phyloP scores from a whole-genome alignment of 2,113 vertebrate genomes.

The Pollimyrus isidori region DNA sequence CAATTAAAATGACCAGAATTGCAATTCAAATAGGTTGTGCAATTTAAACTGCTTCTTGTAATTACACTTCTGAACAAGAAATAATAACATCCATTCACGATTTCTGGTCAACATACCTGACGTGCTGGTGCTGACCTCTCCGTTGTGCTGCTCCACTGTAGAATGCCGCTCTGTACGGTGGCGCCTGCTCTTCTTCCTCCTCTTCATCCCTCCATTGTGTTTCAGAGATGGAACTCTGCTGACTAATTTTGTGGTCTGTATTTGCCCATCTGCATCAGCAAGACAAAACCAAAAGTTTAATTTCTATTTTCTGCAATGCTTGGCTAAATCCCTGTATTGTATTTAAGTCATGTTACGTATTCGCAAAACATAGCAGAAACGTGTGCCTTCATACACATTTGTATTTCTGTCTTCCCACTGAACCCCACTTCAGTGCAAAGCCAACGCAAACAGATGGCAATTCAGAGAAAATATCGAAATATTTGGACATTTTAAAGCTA shows the following conservation, averaged over 20 bases:
- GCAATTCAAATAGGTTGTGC: background rate
- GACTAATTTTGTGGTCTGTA: slow-evolving; percentile 19
- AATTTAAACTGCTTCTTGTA: background rate
- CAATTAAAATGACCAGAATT: background rate
- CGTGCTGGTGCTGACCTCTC: slow-evolving; percentile 74
- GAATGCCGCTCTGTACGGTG: slow-evolving; percentile 51
- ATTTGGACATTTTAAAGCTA: background rate
- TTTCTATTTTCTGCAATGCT: background rate
- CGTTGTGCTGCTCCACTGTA: slow-evolving; percentile 67
- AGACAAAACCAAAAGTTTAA: background rate
- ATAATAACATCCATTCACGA: background rate
- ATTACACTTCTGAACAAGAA: background rate
- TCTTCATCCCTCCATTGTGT: slow-evolving; percentile 52
- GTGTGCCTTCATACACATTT: background rate
- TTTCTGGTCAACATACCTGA: slow-evolving; percentile 61
- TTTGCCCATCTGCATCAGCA: slow-evolving; percentile 41
- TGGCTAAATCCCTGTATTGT: background rate
- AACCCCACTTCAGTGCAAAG: background rate
- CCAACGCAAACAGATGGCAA: background rate
- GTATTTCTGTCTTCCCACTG: background rate
- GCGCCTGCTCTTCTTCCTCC: slow-evolving; percentile 55
- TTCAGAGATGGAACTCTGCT: slow-evolving; percentile 27
- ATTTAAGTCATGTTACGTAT: background rate
- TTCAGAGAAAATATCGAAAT: background rate
- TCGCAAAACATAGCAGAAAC: background rate